Evolutionary conservation across 2,113 vertebrate species (phyloP).

Genomic region (Tenebrosternarchus preto): DNA sequence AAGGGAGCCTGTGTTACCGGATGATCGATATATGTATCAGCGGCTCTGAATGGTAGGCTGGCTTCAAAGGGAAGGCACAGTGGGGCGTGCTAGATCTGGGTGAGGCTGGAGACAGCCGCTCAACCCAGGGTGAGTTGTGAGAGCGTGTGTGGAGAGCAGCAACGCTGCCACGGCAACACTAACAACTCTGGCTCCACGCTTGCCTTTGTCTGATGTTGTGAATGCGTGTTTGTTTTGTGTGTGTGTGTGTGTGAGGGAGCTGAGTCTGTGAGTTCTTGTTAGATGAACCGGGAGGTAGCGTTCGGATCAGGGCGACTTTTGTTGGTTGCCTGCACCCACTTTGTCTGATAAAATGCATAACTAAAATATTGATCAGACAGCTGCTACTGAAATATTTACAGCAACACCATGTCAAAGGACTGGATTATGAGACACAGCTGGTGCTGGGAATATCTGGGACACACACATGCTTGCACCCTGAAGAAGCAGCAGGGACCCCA

Average conservation of each 20-base stretch:
- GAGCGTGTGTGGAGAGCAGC: slow-evolving; percentile 34
- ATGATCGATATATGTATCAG: slow-evolving; percentile 65
- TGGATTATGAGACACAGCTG: background rate
- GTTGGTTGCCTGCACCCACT: background rate
- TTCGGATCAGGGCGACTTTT: slow-evolving; percentile 29
- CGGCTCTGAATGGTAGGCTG: slow-evolving; percentile 58
- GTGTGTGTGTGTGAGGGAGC: background rate
- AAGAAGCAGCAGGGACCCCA: too few species aligned
- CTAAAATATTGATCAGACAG: slow-evolving; percentile 9
- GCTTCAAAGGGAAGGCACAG: slow-evolving; percentile 63
- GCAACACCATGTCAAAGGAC: background rate
- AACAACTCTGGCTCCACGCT: slow-evolving; percentile 33
- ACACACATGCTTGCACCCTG: background rate
- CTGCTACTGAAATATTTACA: slow-evolving; percentile 18
- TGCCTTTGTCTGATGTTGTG: slow-evolving; percentile 27
- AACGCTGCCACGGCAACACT: slow-evolving; percentile 18
- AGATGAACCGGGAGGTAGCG: slow-evolving; percentile 6
- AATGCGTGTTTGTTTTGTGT: background rate
- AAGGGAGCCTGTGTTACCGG: slow-evolving; percentile 54
- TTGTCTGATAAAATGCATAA: slow-evolving; percentile 21
- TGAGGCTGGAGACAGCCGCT: slow-evolving; percentile 57
- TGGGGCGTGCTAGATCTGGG: slow-evolving; percentile 50
- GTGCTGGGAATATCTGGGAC: background rate
- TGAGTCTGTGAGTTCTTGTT: slow-evolving; percentile 1
- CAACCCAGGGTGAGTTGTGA: slow-evolving; percentile 11